Evolutionary conservation across 2,113 vertebrate genomes (phyloP), one percentile per base, ranked within the genome.

Genomic region (Pseudopodoces humilis): DNA sequence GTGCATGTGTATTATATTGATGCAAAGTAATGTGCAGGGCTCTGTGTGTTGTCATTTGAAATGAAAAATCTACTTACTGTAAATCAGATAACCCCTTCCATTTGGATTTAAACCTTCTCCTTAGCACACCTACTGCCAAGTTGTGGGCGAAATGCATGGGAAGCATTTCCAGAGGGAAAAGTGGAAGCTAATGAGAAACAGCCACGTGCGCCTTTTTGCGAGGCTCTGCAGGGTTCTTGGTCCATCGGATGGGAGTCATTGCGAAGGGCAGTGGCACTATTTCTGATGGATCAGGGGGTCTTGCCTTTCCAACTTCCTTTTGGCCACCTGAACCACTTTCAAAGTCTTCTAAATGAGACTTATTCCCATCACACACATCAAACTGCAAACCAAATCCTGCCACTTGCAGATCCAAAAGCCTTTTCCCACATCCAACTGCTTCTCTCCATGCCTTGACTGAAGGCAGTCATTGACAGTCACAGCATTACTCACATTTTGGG

Each of bases 191-290:
- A 94, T 63, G 43, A 92, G 88, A 55, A 90, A 46, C 49, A 90
- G 47, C 19, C 59, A 60, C 0, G 0, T 25, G 3, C 9, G 11
- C 25, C 22, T 53, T 60, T 58, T 62, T 0, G 0, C 15, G 74
- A 50, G 27, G 28, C 4, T 75, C n/a, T 76, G 41, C 27, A 9
- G 28, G 25, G 15, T 2, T 2, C 24, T 47, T 53, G 37, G 19
- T 50, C 37, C 46, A 14, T 5, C 39, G 53, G n/a, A 76, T 2
- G 10, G 44, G 41, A 67, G 25, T n/a, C 7, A 27, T 3, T 65
- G 59, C 46, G 77, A 53, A 0, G 18, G 28, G 63, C 39, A 44
- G 47, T 8, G 44, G 22, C 39, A 64, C 14, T 5, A 0, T 16
- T 79, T 79, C 70, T 49, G 23, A 53, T 14, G 31, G 27, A 49